Conservation (phyloP, 37 sponge, comb jelly and placozoan species). For the Mnemiopsis leidyi region DNA sequence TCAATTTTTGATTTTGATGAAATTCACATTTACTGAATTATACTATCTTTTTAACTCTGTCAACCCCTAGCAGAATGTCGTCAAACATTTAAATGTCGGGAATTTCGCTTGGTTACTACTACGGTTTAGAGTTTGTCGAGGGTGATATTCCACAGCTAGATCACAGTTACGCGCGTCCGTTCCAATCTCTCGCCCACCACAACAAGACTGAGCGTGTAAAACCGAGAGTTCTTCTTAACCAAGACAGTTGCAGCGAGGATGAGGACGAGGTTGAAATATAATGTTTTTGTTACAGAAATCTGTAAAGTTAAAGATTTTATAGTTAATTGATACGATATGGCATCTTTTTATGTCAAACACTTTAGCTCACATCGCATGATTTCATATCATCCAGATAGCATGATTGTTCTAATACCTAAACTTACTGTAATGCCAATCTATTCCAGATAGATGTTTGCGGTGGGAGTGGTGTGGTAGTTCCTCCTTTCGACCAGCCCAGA, state of each 20-base stretch:
- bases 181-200: slow-evolving; percentile 57
- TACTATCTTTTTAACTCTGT: no score
- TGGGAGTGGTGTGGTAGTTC: background rate
- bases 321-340: background rate
- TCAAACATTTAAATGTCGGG: background rate
- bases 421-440: no score
- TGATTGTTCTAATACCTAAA: no score
- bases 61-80: background rate
- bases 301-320: background rate
- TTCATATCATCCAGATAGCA: no score
- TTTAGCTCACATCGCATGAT: no score
- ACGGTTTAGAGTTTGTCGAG: slow-evolving; percentile 22
- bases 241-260: background rate
- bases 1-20: no score
- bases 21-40: no score
- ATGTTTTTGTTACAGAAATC: no score
- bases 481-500: slow-evolving; percentile 28
- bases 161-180: slow-evolving; percentile 53
- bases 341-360: no score
- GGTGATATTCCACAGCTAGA: slow-evolving; percentile 48
- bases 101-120: slow-evolving; percentile 58
- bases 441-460: slow-evolving; percentile 45
- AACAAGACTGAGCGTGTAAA: background rate
- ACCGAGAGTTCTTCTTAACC: slow-evolving; percentile 18
- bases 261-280: slow-evolving; percentile 31